Evolutionary conservation across 1,140 invertebrate genomes (phyloP), one percentile per base, ranked within the genome.

Genomic region (Zaprionus nigranus): DNA sequence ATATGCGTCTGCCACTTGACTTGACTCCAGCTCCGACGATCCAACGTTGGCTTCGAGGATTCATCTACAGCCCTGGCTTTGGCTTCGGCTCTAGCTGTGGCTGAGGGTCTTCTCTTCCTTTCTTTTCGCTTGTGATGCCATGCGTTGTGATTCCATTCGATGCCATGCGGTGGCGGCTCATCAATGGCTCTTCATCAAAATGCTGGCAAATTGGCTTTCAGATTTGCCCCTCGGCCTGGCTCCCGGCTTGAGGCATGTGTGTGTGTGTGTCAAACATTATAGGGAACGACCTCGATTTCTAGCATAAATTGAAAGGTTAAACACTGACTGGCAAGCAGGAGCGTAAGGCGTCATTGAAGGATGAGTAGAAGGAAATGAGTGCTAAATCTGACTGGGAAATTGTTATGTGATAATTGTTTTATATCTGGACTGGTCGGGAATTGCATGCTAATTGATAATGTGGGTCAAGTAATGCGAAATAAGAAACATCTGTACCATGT

Each of bases 241-340:
- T 63, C 66, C 12, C 20, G 26, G 11, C 54, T 22, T 9, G 40
- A 46, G 40, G 30, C 34, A 15, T 53, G 43, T 60, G 34, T 54
- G 43, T 2, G 38, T 67, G 60, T 54, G 43, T 2, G 38, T 67
- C 53, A 20, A 67, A 36, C 65, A 61, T 60, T 36, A 60, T 66
- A 36, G 59, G 43, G 24, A 26, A 24, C 79, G 72, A 71, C 72
- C 66, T 73, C 84, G 84, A 81, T 85, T 88, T 79, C 54, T 64
- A 88, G 81, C 81, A 91, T 88, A 91, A 80, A 91, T 91, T 85
- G 88, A 80, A 81, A 88, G 88, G 88, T 91, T 91, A 91, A 91
- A 87, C 79, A 77, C 78, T 78, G 84, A 79, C 46, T 74, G 67
- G 49, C n/a, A 11, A 13, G 17, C 40, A 17, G 40, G 7, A 30